A percentile compares a stretch with the other conserved stretches of the same genome.
Conservation (phyloP, 2,888 invertebrate genomes). For the Morpho achilles region DNA sequence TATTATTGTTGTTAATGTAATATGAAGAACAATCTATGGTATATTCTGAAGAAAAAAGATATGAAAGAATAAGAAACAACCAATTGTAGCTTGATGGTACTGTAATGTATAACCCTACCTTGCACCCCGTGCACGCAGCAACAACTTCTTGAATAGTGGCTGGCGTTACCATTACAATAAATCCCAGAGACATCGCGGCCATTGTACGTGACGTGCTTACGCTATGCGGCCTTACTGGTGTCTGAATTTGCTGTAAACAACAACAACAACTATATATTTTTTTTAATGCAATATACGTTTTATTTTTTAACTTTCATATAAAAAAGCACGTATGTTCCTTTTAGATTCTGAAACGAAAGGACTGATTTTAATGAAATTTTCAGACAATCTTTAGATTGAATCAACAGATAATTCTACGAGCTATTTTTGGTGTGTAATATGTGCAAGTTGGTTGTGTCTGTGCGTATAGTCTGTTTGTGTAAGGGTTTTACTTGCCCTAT, state of each 20-base stretch:
- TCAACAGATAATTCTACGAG: not conserved
- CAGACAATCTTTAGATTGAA: too few species aligned
- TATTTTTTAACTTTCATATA: too few species aligned
- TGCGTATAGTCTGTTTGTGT: constrained; percentile 19
- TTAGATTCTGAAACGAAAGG: too few species aligned
- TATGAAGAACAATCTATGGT: too few species aligned
- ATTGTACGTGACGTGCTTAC: constrained; percentile 91
- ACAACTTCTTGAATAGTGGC: constrained; percentile 95
- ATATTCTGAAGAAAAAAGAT: too few species aligned
- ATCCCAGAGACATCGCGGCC: constrained; percentile 94
- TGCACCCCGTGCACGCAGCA: constrained; percentile 92
- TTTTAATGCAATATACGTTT: too few species aligned
- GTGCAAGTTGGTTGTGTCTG: constrained; percentile 8
- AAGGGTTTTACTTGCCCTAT: constrained; percentile 20
- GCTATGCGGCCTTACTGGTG: constrained; percentile 83
- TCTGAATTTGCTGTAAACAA: constrained; percentile 50
- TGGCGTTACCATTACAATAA: constrained; percentile 94
- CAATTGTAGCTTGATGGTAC: too few species aligned
- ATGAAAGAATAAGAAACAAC: too few species aligned
- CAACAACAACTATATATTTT: too few species aligned
- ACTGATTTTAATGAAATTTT: too few species aligned
- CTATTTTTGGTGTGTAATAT: constrained; percentile 9
- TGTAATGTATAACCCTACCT: constrained; percentile 61
- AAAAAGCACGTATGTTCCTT: too few species aligned
- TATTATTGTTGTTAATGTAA: too few species aligned